Base-by-base conservation (phyloP, 2,113 vertebrate genomes). In the Cyphotilapia sp. region DNA sequence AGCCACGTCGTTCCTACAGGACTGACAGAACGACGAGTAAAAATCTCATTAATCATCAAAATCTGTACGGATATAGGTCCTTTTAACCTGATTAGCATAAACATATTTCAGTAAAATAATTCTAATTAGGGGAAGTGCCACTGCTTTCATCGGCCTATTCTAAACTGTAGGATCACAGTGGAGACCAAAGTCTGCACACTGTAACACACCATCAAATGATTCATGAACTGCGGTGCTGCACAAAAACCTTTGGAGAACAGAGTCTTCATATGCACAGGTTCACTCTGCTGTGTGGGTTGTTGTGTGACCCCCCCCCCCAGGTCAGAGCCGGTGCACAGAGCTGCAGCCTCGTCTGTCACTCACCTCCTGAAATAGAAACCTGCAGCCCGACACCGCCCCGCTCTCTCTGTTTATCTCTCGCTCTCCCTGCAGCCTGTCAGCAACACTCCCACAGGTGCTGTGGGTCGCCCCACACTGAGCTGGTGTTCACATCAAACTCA, bases 351-450 rank as follows among this genome's bases (percentile, higher is more conserved):
- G 89, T 92, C 88, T 85, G 90, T 93, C 92, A 88, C 35, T 93
- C 92, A 93, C 87, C 78, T 93, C 81, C 31, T 9, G 85, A 82
- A 90, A 92, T 93, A 93, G 88, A 81, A 86, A 91, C 80, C 82
- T 92, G 94, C 92, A 96, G 94, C 89, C 94, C 91, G 93, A 95
- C 94, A 92, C 93, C 22, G 3, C 84, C 38, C 54, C 69, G 45
- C 88, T 80, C 69, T 81, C 27, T 45, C 51, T 61, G n/a, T 40
- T 14, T 83, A 24, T 82, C 27, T 84, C 89, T 84, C 54, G 19
- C 57, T 76, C 42, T 76, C 71, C 7, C 57, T 74, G 51, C 53
- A 35, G 47, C 24, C 71, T 47, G 24, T 83, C 33, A 84, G 27
- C 42, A 35, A 57, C 80, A 11, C 85, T 31, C 74, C 22, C 6